Base-by-base conservation (phyloP, 2,113 vertebrate genomes). In the Toxotes chatareus region DNA sequence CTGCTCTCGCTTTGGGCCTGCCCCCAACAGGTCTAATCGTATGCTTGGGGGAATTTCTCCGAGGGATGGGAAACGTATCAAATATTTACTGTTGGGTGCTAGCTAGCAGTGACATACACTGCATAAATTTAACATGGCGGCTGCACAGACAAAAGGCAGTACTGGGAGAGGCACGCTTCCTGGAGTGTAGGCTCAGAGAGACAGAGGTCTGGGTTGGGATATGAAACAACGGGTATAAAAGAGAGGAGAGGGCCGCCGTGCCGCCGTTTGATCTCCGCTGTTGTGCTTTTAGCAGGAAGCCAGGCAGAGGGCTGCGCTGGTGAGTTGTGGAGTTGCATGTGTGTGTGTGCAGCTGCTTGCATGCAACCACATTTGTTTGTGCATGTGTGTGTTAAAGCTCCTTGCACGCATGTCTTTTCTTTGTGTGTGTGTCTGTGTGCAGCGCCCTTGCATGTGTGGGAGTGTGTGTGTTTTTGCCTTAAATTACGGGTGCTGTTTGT, bases 401-500 rank as follows among this genome's bases (percentile, higher is more conserved):
- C 51, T 32, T 46, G 38, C 57, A 60, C 57, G 60, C 65, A 84
- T 65, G 53, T 71, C 23, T 76, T 42, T 53, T 27, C 60, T 23
- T 76, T 3, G 70, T 42, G 21, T 59, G 57, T 56, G 27, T 47
- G 55, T 72, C 46, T 61, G 47, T 34, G 46, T 81, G 75, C 57
- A 5, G 46, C 23, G 46, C 76, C 55, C 38, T 17, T 70, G 73
- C 16, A 14, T 46, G 55, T 42, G 78, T 70, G 47, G 40, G 31
- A 23, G 79, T 66, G 88, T 86, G 85, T 92, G 88, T 92, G 90
- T 93, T 94, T 93, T 89, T 91, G 90, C 93, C 91, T 95, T 93
- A 94, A 94, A 95, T 95, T 95, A 92, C 89, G 82, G 91, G 64
- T 76, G 93, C 93, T 95, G 93, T 95, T 95, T 96, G 93, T 91